Conservation (phyloP, 2,888 invertebrate species). For the Tetragonula carbonaria region DNA sequence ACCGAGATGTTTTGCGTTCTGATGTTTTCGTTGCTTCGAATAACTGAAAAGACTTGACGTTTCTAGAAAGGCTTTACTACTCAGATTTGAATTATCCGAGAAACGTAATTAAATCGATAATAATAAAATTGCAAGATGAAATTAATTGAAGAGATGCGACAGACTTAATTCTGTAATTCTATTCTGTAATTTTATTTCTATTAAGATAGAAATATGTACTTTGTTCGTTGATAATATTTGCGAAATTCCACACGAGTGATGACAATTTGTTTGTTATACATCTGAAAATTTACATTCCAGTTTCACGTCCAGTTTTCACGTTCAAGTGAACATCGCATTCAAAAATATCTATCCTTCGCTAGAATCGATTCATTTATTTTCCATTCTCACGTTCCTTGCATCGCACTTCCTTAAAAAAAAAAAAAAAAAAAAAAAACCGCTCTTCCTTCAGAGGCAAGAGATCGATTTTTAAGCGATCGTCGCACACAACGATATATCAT, state of each 20-base stretch:
- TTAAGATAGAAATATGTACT: no score
- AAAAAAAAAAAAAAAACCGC: no score
- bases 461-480: conserved; percentile 53
- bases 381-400: neutral
- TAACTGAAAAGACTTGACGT: neutral
- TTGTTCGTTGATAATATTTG: no score
- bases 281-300: neutral
- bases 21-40: neutral
- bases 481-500: conserved; percentile 48
- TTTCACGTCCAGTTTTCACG: neutral
- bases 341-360: neutral
- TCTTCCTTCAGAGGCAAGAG: neutral
- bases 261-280: no score
- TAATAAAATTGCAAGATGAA: no score
- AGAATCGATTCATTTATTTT: conserved; percentile 12
- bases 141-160: no score
- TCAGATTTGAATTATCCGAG: neutral
- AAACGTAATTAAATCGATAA: no score
- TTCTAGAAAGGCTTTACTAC: neutral
- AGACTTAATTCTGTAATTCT: no score
- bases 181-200: no score
- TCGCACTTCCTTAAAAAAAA: neutral
- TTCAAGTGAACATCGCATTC: neutral
- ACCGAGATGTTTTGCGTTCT: neutral
- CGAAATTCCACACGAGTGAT: no score